Evolutionary conservation across 2,888 invertebrate species (phyloP).

Genomic region (Bombyx huttoni): DNA sequence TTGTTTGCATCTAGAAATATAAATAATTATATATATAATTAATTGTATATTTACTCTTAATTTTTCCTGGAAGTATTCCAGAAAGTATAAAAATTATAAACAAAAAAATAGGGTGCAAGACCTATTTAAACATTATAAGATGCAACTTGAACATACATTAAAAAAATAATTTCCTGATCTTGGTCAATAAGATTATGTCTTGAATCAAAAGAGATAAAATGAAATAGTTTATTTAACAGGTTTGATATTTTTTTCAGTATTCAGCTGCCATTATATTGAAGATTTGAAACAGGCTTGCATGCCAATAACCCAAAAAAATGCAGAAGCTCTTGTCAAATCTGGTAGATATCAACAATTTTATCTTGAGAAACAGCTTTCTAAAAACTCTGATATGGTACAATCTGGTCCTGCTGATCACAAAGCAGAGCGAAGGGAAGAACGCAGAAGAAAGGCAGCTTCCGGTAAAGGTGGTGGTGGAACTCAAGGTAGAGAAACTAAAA

Average conservation of each 20-base stretch:
- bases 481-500: conserved; percentile 96
- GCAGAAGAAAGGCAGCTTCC: conserved; percentile 87
- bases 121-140: too few species aligned
- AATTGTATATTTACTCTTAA: background rate
- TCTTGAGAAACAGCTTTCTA: conserved; percentile 76
- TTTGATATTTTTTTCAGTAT: conserved; percentile 42
- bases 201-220: too few species aligned
- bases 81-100: too few species aligned
- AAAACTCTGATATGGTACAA: conserved; percentile 41
- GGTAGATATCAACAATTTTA: conserved; percentile 83
- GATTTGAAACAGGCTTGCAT: conserved; percentile 78
- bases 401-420: conserved; percentile 59
- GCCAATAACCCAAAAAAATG: conserved; percentile 75
- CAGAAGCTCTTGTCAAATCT: conserved; percentile 77
- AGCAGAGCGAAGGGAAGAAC: conserved; percentile 86
- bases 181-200: too few species aligned
- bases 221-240: too few species aligned
- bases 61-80: too few species aligned
- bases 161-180: too few species aligned
- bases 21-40: background rate
- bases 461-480: conserved; percentile 94
- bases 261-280: conserved; percentile 79
- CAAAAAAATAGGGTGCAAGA: too few species aligned
- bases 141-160: too few species aligned
- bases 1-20: background rate